Conservation (phyloP, 2,888 invertebrate genomes). For the Noctua fimbriata region DNA sequence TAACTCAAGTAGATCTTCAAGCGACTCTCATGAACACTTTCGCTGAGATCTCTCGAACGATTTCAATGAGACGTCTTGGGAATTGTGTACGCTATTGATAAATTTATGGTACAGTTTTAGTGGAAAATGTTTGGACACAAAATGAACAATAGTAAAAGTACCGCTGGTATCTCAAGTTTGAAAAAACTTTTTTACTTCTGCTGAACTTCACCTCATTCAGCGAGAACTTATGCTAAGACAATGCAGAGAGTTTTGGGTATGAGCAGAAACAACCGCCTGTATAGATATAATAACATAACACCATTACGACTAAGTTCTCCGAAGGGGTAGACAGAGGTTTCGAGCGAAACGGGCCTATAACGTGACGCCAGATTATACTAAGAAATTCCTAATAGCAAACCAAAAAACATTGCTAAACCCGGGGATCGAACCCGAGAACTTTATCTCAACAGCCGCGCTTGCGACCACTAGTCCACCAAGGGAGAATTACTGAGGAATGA, state of each 20-base stretch:
- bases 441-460: not conserved
- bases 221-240: not conserved
- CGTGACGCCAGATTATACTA: not conserved
- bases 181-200: not conserved
- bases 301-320: not conserved
- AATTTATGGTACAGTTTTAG: not conserved
- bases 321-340: not conserved
- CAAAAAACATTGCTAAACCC: not conserved
- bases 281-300: not conserved
- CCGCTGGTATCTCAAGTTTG: not conserved
- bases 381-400: not conserved
- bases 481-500: not conserved
- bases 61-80: slow-evolving; percentile 22
- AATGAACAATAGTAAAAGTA: too few relatives aligned
- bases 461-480: not conserved
- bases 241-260: not conserved
- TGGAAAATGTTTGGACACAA: not conserved
- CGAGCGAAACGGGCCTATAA: not conserved
- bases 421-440: not conserved
- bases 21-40: slow-evolving; percentile 24
- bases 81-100: slow-evolving; percentile 10
- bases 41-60: slow-evolving; percentile 32
- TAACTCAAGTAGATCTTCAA: slow-evolving; percentile 32
- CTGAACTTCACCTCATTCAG: not conserved
- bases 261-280: not conserved